phyloP scores from a whole-genome alignment of 2,113 vertebrate species.

The Chinchilla lanigera region DNA sequence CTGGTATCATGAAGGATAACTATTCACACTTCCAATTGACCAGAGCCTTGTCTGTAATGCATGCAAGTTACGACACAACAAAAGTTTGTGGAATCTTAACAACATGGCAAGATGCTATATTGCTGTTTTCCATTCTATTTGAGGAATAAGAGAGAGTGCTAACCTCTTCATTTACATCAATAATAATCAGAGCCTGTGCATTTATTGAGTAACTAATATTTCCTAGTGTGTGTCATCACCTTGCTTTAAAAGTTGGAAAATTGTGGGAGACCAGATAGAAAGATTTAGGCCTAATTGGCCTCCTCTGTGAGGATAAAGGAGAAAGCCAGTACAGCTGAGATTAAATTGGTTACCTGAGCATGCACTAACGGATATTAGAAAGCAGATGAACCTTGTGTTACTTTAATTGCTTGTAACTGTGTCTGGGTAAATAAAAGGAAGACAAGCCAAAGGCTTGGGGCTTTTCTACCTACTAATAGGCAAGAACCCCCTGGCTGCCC shows the following conservation, averaged over 20 bases:
- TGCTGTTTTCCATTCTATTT: not conserved
- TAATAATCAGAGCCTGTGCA: not conserved
- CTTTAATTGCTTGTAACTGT: too few species aligned
- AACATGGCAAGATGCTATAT: not conserved
- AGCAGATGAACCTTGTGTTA: too few species aligned
- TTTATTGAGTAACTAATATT: not conserved
- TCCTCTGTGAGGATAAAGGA: too few species aligned
- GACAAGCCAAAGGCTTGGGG: too few species aligned
- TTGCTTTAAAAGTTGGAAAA: not conserved
- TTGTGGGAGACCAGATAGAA: too few species aligned
- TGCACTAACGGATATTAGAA: too few species aligned
- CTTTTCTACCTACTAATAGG: too few species aligned
- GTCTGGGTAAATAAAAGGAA: too few species aligned
- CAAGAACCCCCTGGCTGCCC: too few species aligned
- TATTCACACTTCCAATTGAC: not conserved
- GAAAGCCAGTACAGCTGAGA: too few species aligned
- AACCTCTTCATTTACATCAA: not conserved
- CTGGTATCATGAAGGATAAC: not conserved
- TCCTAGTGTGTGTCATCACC: not conserved
- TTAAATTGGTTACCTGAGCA: too few species aligned
- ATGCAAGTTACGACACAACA: not conserved
- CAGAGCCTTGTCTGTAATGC: not conserved
- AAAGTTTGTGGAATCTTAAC: not conserved
- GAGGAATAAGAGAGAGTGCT: not conserved
- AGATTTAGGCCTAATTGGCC: too few species aligned